Conservation (phyloP, 2,888 invertebrate species). For the Apodemia mormo region DNA sequence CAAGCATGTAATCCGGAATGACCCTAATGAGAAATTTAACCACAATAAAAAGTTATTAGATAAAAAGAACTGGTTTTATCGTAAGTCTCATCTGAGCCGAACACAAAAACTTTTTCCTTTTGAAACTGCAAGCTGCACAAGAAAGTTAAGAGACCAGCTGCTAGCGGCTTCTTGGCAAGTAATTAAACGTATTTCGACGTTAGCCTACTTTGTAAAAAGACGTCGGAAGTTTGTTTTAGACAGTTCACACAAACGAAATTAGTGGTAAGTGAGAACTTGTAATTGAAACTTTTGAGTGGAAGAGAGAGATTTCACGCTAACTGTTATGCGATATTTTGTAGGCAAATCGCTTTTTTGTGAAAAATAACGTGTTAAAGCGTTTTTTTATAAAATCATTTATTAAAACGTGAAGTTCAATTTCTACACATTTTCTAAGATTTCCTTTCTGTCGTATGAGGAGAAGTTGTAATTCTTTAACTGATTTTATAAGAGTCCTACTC, state of each 20-base stretch:
- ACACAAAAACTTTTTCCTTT: slow-evolving; percentile 57
- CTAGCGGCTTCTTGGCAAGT: slow-evolving; percentile 64
- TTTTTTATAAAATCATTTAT: too few relatives aligned
- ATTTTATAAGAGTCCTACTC: too few relatives aligned
- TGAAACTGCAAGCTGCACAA: slow-evolving; percentile 53
- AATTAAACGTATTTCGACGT: slow-evolving; percentile 68
- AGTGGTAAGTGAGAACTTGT: slow-evolving; percentile 32
- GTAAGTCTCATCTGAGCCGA: slow-evolving; percentile 45
- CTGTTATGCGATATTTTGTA: slow-evolving; percentile 16
- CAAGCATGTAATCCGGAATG: not conserved
- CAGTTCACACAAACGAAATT: slow-evolving; percentile 38
- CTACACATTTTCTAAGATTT: too few relatives aligned
- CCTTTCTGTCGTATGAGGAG: too few relatives aligned
- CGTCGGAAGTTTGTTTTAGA: slow-evolving; percentile 36
- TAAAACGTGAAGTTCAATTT: too few relatives aligned
- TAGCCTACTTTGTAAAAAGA: slow-evolving; percentile 43
- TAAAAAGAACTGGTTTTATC: slow-evolving; percentile 33
- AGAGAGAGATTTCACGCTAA: slow-evolving; percentile 16
- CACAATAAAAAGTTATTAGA: slow-evolving; percentile 9
- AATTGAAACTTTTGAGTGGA: slow-evolving; percentile 23
- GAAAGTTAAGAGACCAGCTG: slow-evolving; percentile 58
- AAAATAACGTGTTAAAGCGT: not conserved
- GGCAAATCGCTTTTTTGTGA: not conserved
- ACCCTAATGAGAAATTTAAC: slow-evolving; percentile 11
- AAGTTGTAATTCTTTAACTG: too few relatives aligned